Base-by-base conservation (phyloP, 2,888 invertebrate genomes). In the Esperia sulphurella region DNA sequence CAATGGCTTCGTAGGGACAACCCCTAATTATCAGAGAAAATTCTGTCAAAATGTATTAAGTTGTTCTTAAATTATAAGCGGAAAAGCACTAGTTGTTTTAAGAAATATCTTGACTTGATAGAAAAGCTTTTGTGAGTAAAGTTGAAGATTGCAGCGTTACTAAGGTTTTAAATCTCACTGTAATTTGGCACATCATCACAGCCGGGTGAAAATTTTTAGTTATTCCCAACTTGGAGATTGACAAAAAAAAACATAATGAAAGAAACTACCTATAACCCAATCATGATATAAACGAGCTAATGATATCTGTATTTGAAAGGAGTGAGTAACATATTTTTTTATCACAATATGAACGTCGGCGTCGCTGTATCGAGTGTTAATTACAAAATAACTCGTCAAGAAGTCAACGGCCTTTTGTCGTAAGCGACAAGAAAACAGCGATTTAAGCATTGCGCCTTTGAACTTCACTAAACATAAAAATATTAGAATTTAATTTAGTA, bases 311-410 rank as follows among this genome's bases (percentile, higher is more conserved):
- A 49, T 56, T 56, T 52, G 50, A 51, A 49, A 51, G 46, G 42
- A 49, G 42, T 42, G 42, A 41, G 29, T 37, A 35, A 45, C 38
- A 28, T 43, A 29, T 51, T 46, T 53, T 46, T 53, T 52, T 48
- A 52, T 49, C 44, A 48, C 48, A 47, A 54, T 48, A 48, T 44
- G 43, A 14, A 43, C 46, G 44, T 31, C 46, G 43, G 28, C 43
- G 38, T 29, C 43, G 38, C 28, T 43, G 47, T 69, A 71, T 77
- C 66, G 65, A 65, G 71, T 74, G 72, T 68, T 79, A 79, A 79
- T 81, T 80, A 77, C 72, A 66, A 72, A 71, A 71, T 71, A 68
- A 68, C 67, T 69, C 61, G 65, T 65, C 65, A 65, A 67, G 62
- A 62, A 72, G 76, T 75, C 77, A 74, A 59, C 56, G 76, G 59